Percentiles rank a stretch among this genome's conserved stretches.
phyloP scores from a whole-genome alignment of 1,140 invertebrate species.

The Capitella teleta region DNA sequence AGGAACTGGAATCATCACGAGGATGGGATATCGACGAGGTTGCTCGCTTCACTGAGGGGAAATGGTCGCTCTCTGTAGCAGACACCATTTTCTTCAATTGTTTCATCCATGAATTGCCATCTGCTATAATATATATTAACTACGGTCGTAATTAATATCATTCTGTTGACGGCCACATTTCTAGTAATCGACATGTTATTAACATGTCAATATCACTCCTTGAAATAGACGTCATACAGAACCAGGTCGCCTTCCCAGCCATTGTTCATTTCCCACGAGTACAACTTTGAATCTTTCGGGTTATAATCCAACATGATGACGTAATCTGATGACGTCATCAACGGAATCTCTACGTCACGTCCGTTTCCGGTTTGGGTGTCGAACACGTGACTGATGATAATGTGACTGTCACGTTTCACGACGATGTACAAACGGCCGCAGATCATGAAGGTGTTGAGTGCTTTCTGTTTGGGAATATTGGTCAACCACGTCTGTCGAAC shows the following conservation, averaged over 20 bases:
- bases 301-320: constrained; percentile 1
- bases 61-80: no score
- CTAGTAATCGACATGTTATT: no score
- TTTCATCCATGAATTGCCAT: no score
- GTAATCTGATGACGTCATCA: not conserved
- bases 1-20: no score
- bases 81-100: no score
- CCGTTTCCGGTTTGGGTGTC: not conserved
- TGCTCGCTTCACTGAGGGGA: no score
- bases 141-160: no score
- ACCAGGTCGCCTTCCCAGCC: not conserved
- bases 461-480: not conserved
- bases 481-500: not conserved
- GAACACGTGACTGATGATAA: not conserved
- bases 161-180: no score
- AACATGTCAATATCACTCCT: no score
- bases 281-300: not conserved
- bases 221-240: not conserved
- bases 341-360: not conserved
- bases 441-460: not conserved
- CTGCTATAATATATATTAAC: no score
- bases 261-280: not conserved
- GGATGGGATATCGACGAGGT: no score
- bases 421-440: not conserved
- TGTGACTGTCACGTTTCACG: not conserved